Evolutionary conservation across 92 coral and sea anemone species (phyloP), one percentile per base, ranked within the genome.

Genomic region (Nematostella vectensis): DNA sequence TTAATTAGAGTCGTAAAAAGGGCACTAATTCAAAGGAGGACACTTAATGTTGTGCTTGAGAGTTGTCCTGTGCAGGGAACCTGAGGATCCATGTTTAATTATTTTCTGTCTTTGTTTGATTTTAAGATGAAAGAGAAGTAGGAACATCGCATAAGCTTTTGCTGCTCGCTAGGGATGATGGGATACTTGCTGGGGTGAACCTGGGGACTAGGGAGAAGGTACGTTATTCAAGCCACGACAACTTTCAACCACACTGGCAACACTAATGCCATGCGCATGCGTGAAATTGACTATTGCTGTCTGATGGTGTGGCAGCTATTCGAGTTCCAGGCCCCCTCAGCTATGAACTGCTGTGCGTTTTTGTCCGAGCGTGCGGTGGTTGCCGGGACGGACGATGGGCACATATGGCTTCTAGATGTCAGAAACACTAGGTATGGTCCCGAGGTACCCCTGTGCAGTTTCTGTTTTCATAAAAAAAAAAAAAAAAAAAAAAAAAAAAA

Each of bases 371-470:
- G 59, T 59, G 83, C 78, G 64, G 73, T 76, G 15, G 58, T 74
- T 6, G 82, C 83, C 24, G 98, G 98, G 19, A 77, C 93, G 16
- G 88, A 91, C 42, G 83, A 81, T 64, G 98, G 98, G 2, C 58
- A 74, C 37, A 15, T 91, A 11, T 78, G 79, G 69, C 28, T 66
- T 29, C 54, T 83, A 39, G 98, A 91, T 63, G 56, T 79, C 47
- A 71, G 98, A 52, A 80, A 70, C 49, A 61, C 76, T 44, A 63
- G 93, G 98, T 91, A 42, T 11, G 9, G 51, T 4, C 51, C 21
- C 15, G 15, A n/a, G n/a, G n/a, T n/a, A n/a, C n/a, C n/a, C n/a
- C n/a, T n/a, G n/a, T n/a, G n/a, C n/a, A n/a, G n/a, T n/a, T n/a
- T n/a, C n/a, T n/a, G n/a, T n/a, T n/a, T n/a, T n/a, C n/a, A n/a